Percentiles rank a stretch among this genome's conserved stretches.
Conservation (phyloP, 2,797 vertebrate species). For the Anableps anableps region DNA sequence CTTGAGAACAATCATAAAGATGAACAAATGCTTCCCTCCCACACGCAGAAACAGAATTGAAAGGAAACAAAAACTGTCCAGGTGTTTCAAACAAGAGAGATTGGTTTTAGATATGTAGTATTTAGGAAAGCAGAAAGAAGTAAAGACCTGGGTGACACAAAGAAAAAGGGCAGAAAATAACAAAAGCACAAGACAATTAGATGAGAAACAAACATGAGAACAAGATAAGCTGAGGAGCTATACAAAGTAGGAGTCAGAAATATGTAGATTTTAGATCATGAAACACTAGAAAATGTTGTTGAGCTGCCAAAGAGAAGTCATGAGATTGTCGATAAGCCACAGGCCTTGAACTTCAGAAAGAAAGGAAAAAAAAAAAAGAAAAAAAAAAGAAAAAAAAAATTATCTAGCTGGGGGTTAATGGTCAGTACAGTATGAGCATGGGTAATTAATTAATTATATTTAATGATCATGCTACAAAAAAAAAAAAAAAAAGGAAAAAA, state of each 20-base stretch:
- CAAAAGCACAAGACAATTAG: constrained; percentile 25
- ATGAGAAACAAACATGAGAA: constrained; percentile 6
- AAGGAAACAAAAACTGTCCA: constrained; percentile 50
- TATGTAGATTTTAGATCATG: background rate
- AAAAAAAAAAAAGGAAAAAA: too few relatives aligned
- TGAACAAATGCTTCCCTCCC: constrained; percentile 66
- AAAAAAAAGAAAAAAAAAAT: background rate
- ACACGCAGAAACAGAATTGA: constrained; percentile 64
- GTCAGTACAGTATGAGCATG: too few relatives aligned
- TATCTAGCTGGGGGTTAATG: background rate
- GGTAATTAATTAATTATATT: too few relatives aligned
- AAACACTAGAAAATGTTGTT: background rate
- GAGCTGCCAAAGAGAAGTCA: background rate
- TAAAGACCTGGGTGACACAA: constrained; percentile 35
- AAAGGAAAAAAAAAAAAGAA: too few relatives aligned
- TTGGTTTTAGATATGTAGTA: constrained; percentile 62
- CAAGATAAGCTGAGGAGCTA: constrained; percentile 24
- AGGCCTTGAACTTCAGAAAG: background rate
- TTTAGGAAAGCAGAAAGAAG: constrained; percentile 64
- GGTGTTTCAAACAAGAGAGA: constrained; percentile 67
- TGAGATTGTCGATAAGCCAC: background rate
- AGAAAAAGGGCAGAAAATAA: constrained; percentile 31
- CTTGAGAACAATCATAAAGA: constrained; percentile 66
- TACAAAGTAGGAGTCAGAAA: background rate
- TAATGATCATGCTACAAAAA: too few relatives aligned